Percentiles rank a stretch among this genome's conserved stretches.
phyloP scores from a whole-genome alignment of 1,140 invertebrate genomes.

The Augochlora pura region DNA sequence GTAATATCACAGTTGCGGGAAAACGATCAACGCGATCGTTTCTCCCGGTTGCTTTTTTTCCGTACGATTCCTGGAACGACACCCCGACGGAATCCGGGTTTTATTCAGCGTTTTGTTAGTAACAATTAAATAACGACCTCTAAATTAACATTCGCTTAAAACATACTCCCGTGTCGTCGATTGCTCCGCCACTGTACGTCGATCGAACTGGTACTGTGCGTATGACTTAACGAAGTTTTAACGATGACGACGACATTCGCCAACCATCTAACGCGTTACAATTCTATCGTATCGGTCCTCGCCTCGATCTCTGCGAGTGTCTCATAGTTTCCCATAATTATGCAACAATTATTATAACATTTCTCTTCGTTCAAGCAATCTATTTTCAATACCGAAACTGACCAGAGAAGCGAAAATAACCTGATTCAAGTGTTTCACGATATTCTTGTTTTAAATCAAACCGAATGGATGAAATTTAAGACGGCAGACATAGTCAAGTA shows the following conservation, averaged over 20 bases:
- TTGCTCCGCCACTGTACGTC: slow-evolving; percentile 48
- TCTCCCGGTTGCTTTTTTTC: slow-evolving; percentile 63
- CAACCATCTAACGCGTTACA: slow-evolving; percentile 5
- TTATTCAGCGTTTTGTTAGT: slow-evolving; percentile 69
- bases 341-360: too few species aligned
- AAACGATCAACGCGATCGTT: slow-evolving; percentile 61
- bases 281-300: not conserved
- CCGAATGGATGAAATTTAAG: too few species aligned
- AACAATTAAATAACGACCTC: slow-evolving; percentile 71
- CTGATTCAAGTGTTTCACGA: too few species aligned
- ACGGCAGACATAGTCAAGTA: too few species aligned
- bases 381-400: too few species aligned
- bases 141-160: slow-evolving; percentile 52
- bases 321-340: not conserved
- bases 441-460: too few species aligned
- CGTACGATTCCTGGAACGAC: slow-evolving; percentile 58
- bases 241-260: slow-evolving; percentile 32
- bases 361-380: too few species aligned
- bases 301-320: not conserved
- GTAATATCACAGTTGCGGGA: slow-evolving; percentile 78
- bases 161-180: slow-evolving; percentile 54
- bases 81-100: slow-evolving; percentile 57
- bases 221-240: slow-evolving; percentile 42
- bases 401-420: too few species aligned
- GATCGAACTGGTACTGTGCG: slow-evolving; percentile 26